A percentile compares a stretch with the other conserved stretches of the same genome.
These are phyloP conservation scores for Tipula lateralis DNA, from an alignment of 2,888 invertebrate species.

Conservation along the genomic window DNA sequence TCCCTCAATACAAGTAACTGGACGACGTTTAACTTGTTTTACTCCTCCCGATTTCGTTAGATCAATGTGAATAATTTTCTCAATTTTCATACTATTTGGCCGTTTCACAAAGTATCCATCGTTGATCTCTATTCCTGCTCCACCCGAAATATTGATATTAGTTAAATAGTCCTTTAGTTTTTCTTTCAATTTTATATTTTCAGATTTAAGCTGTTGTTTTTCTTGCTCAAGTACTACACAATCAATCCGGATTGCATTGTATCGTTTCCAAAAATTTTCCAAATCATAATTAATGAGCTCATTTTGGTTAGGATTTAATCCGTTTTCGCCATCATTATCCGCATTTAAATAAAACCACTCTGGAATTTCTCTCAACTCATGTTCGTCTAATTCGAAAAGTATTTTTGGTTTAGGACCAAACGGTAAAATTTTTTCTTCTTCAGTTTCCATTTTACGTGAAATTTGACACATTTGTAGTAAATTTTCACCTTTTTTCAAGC, in stretches of 20 bases:
- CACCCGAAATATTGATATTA: constrained; percentile 52
- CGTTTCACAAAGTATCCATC: constrained; percentile 44
- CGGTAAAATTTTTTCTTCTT: constrained; percentile 53
- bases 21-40: constrained; percentile 41
- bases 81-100: constrained; percentile 47
- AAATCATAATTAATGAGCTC: constrained; percentile 55
- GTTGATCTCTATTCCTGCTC: constrained; percentile 41
- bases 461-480: constrained; percentile 59
- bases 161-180: constrained; percentile 60
- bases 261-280: constrained; percentile 65
- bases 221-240: constrained; percentile 51
- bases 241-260: constrained; percentile 55
- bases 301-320: constrained; percentile 47
- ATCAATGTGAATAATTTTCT: constrained; percentile 42
- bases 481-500: constrained; percentile 54
- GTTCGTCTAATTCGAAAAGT: constrained; percentile 41
- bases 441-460: constrained; percentile 63
- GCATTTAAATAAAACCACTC: constrained; percentile 34
- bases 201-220: constrained; percentile 49
- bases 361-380: constrained; percentile 45
- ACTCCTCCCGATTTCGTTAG: constrained; percentile 33
- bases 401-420: constrained; percentile 40
- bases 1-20: constrained; percentile 57
- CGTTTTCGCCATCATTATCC: constrained; percentile 29
- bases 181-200: constrained; percentile 60